Conservation (phyloP, 2,888 invertebrate species). For the Lasioglossum villosulum region DNA sequence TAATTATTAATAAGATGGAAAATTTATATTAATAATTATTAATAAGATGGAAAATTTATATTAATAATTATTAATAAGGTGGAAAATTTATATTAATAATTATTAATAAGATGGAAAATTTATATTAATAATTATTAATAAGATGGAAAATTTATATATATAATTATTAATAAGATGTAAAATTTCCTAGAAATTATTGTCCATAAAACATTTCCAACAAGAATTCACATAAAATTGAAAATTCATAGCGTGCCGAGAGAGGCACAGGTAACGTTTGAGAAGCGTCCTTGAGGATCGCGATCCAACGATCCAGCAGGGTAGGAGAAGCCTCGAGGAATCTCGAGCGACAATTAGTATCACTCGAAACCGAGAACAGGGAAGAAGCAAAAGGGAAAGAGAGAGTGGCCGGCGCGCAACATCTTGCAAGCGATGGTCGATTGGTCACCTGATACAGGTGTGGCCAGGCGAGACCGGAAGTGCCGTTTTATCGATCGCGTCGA, state of each 20-base stretch:
- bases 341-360: constrained; percentile 25
- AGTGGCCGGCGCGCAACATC: constrained; percentile 65
- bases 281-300: constrained; percentile 10
- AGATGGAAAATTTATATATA: too few relatives aligned
- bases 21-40: too few relatives aligned
- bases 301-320: background rate
- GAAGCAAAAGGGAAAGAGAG: constrained; percentile 15
- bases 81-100: too few relatives aligned
- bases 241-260: background rate
- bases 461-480: constrained; percentile 76
- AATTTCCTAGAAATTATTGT: too few relatives aligned
- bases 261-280: background rate
- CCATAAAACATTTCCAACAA: too few relatives aligned
- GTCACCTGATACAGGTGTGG: constrained; percentile 74
- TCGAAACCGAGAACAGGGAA: background rate
- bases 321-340: constrained; percentile 16
- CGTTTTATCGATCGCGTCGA: constrained; percentile 67
- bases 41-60: too few relatives aligned
- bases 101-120: too few relatives aligned
- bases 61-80: too few relatives aligned
- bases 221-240: background rate
- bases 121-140: too few relatives aligned
- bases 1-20: too few relatives aligned
- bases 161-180: too few relatives aligned
- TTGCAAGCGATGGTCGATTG: constrained; percentile 77